Evolutionary conservation across 2,113 vertebrate species (phyloP).

Genomic region (Scomber colias): DNA sequence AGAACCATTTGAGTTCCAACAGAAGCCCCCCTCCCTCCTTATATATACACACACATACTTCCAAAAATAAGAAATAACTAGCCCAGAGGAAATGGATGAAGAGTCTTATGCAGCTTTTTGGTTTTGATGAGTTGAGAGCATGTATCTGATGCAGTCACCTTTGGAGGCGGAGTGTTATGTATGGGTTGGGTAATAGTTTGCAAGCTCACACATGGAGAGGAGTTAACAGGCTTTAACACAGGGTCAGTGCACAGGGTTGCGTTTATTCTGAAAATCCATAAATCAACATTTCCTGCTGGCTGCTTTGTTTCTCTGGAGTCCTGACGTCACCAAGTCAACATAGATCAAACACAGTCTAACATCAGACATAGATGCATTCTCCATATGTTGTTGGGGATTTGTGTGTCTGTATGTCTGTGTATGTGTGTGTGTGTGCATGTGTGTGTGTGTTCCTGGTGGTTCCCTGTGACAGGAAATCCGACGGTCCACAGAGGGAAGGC

Average conservation of each 20-base stretch:
- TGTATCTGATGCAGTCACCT: not conserved
- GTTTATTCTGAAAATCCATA: conserved; percentile 45
- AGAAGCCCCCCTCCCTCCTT: conserved; percentile 21
- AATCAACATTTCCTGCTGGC: conserved; percentile 21
- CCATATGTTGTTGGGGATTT: conserved; percentile 23
- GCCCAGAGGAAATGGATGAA: conserved; percentile 27
- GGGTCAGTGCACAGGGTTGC: not conserved
- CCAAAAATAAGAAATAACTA: conserved; percentile 34
- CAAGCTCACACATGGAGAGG: not conserved
- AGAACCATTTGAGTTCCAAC: conserved; percentile 92
- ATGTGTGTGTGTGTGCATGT: too few relatives aligned
- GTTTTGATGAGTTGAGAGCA: conserved; percentile 19
- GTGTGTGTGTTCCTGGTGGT: conserved; percentile 67
- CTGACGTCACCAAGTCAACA: not conserved
- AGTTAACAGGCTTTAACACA: not conserved
- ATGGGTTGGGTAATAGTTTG: not conserved
- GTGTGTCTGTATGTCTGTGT: conserved; percentile 6
- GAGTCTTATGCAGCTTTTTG: conserved; percentile 8
- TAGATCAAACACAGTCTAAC: conserved; percentile 21
- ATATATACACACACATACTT: conserved; percentile 25
- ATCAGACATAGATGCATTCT: conserved; percentile 23
- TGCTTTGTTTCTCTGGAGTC: conserved; percentile 2
- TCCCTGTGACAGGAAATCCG: conserved; percentile 94
- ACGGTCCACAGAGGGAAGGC: conserved; percentile 85
- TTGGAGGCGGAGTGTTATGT: not conserved